Conservation (phyloP, 2,113 vertebrate genomes). For the Tenebrosternarchus preto region DNA sequence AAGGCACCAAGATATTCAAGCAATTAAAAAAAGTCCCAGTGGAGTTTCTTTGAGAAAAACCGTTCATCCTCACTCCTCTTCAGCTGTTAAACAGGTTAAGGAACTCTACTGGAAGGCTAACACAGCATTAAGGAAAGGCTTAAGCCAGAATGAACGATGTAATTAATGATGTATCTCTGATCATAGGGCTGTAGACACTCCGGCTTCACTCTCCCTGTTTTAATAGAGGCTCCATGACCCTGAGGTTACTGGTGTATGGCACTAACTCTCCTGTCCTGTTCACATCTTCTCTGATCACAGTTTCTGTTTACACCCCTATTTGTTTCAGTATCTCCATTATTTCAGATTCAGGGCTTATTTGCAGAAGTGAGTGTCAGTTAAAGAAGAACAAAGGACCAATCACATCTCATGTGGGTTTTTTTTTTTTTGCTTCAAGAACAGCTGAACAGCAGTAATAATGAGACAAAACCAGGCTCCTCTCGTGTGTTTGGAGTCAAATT, state of each 20-base stretch:
- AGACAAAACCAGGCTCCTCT: neutral
- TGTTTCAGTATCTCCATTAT: neutral
- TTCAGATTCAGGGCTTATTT: neutral
- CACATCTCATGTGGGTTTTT: neutral
- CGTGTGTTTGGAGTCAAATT: no score
- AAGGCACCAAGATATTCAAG: constrained; percentile 65
- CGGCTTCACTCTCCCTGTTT: constrained; percentile 53
- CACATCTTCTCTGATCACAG: neutral
- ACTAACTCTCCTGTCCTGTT: constrained; percentile 30
- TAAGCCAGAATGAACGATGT: constrained; percentile 55
- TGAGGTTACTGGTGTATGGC: constrained; percentile 56
- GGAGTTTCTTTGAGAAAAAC: constrained; percentile 61
- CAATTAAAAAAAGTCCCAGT: constrained; percentile 57
- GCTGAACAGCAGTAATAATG: neutral
- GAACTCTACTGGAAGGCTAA: constrained; percentile 59
- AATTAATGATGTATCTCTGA: constrained; percentile 66
- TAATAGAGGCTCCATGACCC: constrained; percentile 9
- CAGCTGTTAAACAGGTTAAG: constrained; percentile 61
- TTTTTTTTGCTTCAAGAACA: neutral
- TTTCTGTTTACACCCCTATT: neutral
- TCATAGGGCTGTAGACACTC: constrained; percentile 43
- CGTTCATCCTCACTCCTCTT: constrained; percentile 63
- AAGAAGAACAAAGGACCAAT: neutral
- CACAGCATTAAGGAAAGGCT: constrained; percentile 50
- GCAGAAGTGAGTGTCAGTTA: neutral